Evolutionary conservation across 2,797 vertebrate genomes (phyloP).

Genomic region (Peromyscus attwateri): DNA sequence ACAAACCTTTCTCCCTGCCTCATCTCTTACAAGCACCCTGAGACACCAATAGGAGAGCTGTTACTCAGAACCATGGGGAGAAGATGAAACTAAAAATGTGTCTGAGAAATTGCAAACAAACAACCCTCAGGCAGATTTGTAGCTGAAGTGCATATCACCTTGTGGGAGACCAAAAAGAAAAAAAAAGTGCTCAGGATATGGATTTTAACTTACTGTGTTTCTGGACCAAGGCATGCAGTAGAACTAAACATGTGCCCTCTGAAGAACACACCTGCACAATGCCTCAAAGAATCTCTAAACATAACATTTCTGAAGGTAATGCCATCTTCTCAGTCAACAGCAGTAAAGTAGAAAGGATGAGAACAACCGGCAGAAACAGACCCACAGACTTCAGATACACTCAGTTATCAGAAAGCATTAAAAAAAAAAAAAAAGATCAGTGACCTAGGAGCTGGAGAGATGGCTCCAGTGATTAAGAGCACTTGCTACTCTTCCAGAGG

Average conservation of each 20-base stretch:
- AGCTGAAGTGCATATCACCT: conserved; percentile 21
- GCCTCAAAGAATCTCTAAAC: background rate
- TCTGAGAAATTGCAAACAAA: background rate
- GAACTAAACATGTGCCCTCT: background rate
- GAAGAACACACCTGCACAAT: background rate
- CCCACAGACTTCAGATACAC: background rate
- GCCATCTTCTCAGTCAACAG: background rate
- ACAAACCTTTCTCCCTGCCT: background rate
- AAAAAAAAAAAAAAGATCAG: background rate
- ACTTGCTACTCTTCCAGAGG: background rate
- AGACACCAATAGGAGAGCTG: background rate
- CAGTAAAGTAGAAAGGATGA: background rate
- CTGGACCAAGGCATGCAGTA: background rate
- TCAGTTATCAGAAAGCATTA: conserved; percentile 8
- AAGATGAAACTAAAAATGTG: background rate
- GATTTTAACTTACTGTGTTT: conserved; percentile 27
- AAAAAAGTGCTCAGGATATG: background rate
- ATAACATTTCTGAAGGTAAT: conserved; percentile 13
- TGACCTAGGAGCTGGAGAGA: background rate
- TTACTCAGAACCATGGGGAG: background rate
- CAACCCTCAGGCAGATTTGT: background rate
- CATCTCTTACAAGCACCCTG: background rate
- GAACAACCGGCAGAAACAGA: conserved; percentile 27
- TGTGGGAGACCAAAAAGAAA: background rate
- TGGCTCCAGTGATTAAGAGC: background rate